Evolutionary conservation across 1,140 invertebrate species (phyloP).

Genomic region (Polypedilum pembai): DNA sequence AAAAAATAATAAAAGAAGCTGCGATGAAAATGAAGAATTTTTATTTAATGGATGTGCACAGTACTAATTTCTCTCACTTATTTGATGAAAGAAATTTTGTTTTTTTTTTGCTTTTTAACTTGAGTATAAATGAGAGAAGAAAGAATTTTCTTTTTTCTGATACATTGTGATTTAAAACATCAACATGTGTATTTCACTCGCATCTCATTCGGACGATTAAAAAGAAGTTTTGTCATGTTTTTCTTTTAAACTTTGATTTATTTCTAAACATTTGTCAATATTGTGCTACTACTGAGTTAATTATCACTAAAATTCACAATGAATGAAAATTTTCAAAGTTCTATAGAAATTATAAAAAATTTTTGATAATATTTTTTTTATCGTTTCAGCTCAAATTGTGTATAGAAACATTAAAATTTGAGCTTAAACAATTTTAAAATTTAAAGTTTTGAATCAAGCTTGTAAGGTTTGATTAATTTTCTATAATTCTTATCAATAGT

Average conservation of each 20-base stretch:
- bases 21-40: not conserved
- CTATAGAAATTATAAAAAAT: too few relatives aligned
- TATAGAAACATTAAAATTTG: too few relatives aligned
- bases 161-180: slow-evolving; percentile 19
- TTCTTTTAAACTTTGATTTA: not conserved
- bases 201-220: too few relatives aligned
- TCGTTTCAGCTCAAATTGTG: too few relatives aligned
- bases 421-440: too few relatives aligned
- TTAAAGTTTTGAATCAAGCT: too few relatives aligned
- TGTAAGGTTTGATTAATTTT: too few relatives aligned
- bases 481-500: too few relatives aligned
- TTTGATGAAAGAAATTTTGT: not conserved
- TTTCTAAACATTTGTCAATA: not conserved
- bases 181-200: not conserved
- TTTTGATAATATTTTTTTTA: too few relatives aligned
- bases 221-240: too few relatives aligned
- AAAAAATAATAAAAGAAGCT: too few relatives aligned
- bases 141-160: not conserved
- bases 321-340: not conserved
- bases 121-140: not conserved
- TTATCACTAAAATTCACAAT: not conserved
- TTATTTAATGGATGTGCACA: not conserved
- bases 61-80: not conserved
- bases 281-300: not conserved
- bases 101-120: not conserved